phyloP scores from a whole-genome alignment of 2,888 invertebrate genomes.

The Hipparchia sbordonii region DNA sequence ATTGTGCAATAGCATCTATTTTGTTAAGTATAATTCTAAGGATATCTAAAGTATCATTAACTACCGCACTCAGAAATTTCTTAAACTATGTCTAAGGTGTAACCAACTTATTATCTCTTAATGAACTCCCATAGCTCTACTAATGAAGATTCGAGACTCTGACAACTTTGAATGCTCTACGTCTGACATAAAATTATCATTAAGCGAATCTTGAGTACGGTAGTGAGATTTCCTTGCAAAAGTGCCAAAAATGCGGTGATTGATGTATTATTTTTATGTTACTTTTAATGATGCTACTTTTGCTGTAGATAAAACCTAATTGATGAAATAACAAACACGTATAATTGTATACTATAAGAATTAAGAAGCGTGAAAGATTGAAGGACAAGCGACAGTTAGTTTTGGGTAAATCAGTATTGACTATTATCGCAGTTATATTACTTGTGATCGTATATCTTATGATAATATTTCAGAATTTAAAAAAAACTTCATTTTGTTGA shows the following conservation, averaged over 20 bases:
- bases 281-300: conserved; percentile 27
- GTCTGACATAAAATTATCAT: too few relatives aligned
- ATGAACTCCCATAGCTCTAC: too few relatives aligned
- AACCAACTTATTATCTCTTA: too few relatives aligned
- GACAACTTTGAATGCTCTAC: too few relatives aligned
- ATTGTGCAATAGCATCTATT: conserved; percentile 42
- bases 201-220: too few relatives aligned
- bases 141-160: too few relatives aligned
- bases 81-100: too few relatives aligned
- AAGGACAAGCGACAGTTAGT: conserved; percentile 11
- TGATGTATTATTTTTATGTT: conserved; percentile 20
- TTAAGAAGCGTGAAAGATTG: conserved; percentile 13
- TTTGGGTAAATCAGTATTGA: not conserved
- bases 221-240: not conserved
- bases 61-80: too few relatives aligned
- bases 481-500: too few relatives aligned
- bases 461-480: not conserved
- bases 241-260: not conserved
- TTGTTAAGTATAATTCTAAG: conserved; percentile 15
- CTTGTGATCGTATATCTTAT: not conserved
- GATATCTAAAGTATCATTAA: conserved; percentile 27
- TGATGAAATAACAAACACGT: not conserved
- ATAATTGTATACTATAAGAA: not conserved
- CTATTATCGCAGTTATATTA: too few relatives aligned
- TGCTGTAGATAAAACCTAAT: conserved; percentile 1